Conservation (phyloP, 2,888 invertebrate species). For the Sipha maydis region DNA sequence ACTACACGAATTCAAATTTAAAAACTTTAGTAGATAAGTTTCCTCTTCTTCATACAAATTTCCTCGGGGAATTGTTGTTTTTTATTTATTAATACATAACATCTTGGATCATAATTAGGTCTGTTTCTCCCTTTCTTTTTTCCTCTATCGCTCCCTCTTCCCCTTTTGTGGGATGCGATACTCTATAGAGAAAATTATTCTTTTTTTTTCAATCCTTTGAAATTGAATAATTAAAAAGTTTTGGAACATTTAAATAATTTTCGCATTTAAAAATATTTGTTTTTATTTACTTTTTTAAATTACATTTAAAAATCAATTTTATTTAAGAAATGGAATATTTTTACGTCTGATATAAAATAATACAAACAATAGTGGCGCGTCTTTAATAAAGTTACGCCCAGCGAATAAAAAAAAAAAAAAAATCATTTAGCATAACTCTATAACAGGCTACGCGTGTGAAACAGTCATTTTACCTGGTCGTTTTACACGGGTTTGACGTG, state of each 20-base stretch:
- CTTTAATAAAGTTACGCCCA: neutral
- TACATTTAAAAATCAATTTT: neutral
- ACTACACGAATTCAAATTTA: neutral
- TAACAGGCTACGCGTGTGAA: slow-evolving; percentile 7
- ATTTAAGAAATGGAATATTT: neutral
- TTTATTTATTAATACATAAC: neutral
- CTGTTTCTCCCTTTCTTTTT: neutral
- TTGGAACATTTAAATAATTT: neutral
- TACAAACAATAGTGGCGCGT: too few species aligned
- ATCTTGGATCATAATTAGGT: neutral
- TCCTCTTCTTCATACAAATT: neutral
- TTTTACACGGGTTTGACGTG: slow-evolving; percentile 28
- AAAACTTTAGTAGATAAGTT: neutral
- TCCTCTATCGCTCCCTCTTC: too few species aligned
- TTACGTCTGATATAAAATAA: too few species aligned
- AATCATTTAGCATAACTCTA: slow-evolving; percentile 15
- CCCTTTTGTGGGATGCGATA: too few species aligned
- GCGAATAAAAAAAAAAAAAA: neutral
- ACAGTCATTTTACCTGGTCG: neutral
- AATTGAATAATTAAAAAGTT: slow-evolving; percentile 12
- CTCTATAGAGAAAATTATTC: neutral
- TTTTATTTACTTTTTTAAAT: neutral
- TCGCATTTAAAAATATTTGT: neutral
- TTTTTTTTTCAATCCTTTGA: neutral
- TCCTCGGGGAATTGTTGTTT: neutral